Conservation (phyloP, 2,113 vertebrate species). For the Oophaga pumilio region DNA sequence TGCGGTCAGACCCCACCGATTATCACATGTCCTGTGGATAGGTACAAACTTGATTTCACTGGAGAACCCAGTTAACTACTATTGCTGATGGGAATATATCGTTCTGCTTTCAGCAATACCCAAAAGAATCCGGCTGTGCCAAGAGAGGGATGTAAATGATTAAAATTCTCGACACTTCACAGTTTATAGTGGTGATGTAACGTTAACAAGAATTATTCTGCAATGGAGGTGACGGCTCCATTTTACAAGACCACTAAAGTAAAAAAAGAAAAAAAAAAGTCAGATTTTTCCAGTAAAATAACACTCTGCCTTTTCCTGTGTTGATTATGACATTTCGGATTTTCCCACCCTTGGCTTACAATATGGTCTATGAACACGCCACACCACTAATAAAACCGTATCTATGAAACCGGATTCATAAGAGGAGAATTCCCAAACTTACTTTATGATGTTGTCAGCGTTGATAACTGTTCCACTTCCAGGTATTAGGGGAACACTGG, state of each 20-base stretch:
- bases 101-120: background rate
- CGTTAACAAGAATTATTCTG: background rate
- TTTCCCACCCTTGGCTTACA: background rate
- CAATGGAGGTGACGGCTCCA: background rate
- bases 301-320: background rate
- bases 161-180: too few relatives aligned
- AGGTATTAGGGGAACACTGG: conserved; percentile 77
- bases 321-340: background rate
- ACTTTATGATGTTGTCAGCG: conserved; percentile 93
- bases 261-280: background rate
- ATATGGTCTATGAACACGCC: background rate
- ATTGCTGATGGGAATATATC: background rate
- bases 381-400: background rate
- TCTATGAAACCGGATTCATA: background rate
- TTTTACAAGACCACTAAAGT: background rate
- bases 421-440: conserved; percentile 56
- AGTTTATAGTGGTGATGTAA: too few relatives aligned
- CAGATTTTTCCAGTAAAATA: background rate
- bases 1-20: too few relatives aligned
- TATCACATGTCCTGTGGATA: too few relatives aligned
- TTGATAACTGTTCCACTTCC: conserved; percentile 88
- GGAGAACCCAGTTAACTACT: background rate
- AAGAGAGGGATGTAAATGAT: too few relatives aligned
- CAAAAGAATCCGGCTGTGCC: background rate
- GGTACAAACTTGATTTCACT: too few relatives aligned